Conservation (phyloP, 2,888 invertebrate genomes). For the Fragum sueziense region DNA sequence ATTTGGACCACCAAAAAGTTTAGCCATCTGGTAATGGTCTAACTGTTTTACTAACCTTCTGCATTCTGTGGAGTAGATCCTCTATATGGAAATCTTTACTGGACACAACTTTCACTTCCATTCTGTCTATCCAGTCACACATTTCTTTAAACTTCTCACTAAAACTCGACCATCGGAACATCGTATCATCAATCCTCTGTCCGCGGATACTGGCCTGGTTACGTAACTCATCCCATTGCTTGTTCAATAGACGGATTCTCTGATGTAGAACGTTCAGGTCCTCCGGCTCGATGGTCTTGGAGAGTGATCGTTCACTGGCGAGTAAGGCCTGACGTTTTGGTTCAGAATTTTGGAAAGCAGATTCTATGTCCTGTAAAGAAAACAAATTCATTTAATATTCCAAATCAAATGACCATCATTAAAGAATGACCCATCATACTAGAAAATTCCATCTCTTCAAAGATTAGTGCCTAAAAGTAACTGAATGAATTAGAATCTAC, state of each 20-base stretch:
- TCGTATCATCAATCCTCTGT: slow-evolving; percentile 71
- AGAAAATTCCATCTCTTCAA: no score
- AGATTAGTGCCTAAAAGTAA: no score
- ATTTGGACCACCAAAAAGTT: no score
- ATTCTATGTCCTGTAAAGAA: slow-evolving; percentile 74
- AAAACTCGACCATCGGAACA: slow-evolving; percentile 75
- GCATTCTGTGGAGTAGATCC: slow-evolving; percentile 76
- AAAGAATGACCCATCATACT: no score
- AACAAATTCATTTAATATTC: background rate
- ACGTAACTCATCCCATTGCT: slow-evolving; percentile 80
- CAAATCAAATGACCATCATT: no score
- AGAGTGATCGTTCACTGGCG: slow-evolving; percentile 69
- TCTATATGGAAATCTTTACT: slow-evolving; percentile 78
- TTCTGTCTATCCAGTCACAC: slow-evolving; percentile 74
- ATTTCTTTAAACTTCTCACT: slow-evolving; percentile 70
- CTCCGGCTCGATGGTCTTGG: slow-evolving; percentile 72
- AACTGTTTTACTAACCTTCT: slow-evolving; percentile 66
- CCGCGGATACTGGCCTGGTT: slow-evolving; percentile 72
- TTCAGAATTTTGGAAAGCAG: slow-evolving; percentile 70
- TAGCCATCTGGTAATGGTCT: no score
- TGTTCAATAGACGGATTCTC: slow-evolving; percentile 77
- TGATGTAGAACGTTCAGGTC: slow-evolving; percentile 79
- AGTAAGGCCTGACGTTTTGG: slow-evolving; percentile 73
- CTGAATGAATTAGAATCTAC: no score
- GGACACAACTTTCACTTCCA: slow-evolving; percentile 74